phyloP scores from a whole-genome alignment of 1,140 invertebrate genomes.

The Panulirus ornatus region DNA sequence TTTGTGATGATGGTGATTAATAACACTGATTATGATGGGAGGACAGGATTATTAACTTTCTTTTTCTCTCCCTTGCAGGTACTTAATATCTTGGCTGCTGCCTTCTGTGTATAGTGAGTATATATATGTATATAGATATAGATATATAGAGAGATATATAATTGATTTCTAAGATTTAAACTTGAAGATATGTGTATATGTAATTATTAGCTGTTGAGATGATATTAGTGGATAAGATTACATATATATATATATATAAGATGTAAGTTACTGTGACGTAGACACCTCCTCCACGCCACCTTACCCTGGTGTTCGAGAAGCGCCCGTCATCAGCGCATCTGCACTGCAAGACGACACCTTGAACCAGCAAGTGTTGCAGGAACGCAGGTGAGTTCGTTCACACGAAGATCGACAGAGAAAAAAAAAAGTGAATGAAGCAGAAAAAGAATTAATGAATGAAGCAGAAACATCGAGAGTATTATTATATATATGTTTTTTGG shows the following conservation, averaged over 20 bases:
- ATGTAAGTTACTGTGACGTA: constrained; percentile 30
- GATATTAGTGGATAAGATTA: no score
- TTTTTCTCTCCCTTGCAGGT: background rate
- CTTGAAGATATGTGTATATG: background rate
- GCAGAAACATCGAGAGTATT: no score
- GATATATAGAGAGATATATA: background rate
- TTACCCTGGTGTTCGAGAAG: background rate
- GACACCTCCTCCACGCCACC: background rate
- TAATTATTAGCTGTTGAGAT: no score
- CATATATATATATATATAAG: no score
- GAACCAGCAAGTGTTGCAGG: no score
- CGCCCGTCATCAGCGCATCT: background rate
- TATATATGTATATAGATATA: background rate
- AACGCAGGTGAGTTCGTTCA: no score
- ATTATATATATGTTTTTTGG: no score
- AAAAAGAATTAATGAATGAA: no score
- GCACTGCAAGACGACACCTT: background rate
- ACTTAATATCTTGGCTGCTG: background rate
- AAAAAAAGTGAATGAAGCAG: no score
- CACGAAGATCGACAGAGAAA: no score
- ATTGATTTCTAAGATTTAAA: background rate
- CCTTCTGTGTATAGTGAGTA: background rate
- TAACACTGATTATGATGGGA: no score
- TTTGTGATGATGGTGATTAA: no score
- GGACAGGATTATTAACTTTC: background rate